Base-by-base conservation (phyloP, 1,140 invertebrate species). In the Temnothorax curvispinosus region DNA sequence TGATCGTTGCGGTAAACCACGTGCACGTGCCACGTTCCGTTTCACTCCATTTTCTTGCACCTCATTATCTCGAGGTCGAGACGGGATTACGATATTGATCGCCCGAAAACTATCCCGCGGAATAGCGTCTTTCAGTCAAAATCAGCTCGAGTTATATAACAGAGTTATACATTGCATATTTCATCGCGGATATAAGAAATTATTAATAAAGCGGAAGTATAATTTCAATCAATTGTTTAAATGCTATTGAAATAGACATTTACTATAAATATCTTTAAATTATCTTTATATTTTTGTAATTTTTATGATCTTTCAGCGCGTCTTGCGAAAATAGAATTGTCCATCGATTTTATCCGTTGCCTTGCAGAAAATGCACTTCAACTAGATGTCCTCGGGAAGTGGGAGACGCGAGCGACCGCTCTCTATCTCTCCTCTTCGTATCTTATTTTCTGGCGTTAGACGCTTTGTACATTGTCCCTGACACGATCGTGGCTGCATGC, bases 401-500 rank as follows among this genome's bases (percentile, higher is more conserved):
- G 21, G 27, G 3, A n/a, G 27, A 60, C 47, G 18, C 18, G 76
- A 1, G 8, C 76, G 38, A 38, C 1, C 44, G 18, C 35, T 65
- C 38, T 56, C 76, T n/a, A 27, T 56, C 52, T 74, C 32, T 5
- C 62, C 18, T 35, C 78, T 13, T 47, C 38, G 21, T 72, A 35
- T 74, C 80, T 84, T 74, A 50, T 60, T 84, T 84, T 74, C 80
- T 60, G 9, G 56, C 67, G 41, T 38, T 32, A 27, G 64, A 56
- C 21, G 44, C 67, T 56, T 84, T 84, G 80, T 75, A 84, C 27
- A 84, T 84, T 84, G 69, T 84, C 44, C 54, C 58, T 69, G 80
- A 74, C 80, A 58, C 72, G 54, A 47, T 85, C 44, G 58, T 11
- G 74, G 75, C 60, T 65, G 82, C 74, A 85, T 47, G 75, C 50